A percentile compares a stretch with the other conserved stretches of the same genome.
These are phyloP conservation scores for Trichacis sp. DNA, from an alignment of 2,888 invertebrate genomes.

Conservation along the genomic window DNA sequence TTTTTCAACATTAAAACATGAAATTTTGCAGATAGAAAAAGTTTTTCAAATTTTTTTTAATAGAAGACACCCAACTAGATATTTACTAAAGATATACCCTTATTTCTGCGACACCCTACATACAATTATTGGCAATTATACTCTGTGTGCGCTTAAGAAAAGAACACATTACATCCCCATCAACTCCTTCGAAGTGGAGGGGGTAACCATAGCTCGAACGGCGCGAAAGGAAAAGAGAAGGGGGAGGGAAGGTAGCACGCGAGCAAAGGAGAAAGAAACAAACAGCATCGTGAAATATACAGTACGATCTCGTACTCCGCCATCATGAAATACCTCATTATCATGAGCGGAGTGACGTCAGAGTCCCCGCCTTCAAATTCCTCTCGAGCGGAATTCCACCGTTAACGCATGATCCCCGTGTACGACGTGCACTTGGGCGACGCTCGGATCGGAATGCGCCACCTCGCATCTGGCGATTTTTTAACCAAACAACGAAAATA, in stretches of 20 bases:
- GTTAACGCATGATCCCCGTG: conserved; percentile 66
- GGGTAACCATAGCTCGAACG: no score
- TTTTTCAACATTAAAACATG: no score
- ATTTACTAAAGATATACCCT: no score
- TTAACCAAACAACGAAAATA: not conserved
- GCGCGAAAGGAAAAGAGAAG: conserved; percentile 23
- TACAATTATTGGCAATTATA: no score
- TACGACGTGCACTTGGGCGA: no score
- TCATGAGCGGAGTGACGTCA: conserved; percentile 82
- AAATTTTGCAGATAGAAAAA: no score
- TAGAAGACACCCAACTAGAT: no score
- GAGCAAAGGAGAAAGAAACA: conserved; percentile 30
- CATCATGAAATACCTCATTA: conserved; percentile 89
- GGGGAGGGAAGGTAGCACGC: conserved; percentile 9
- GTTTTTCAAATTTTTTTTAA: no score
- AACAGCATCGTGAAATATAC: conserved; percentile 28
- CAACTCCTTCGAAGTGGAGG: conserved; percentile 16
- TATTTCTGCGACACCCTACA: no score
- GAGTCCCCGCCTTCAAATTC: conserved; percentile 74
- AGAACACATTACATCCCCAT: not conserved
- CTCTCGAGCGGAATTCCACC: conserved; percentile 71
- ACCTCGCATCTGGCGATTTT: no score
- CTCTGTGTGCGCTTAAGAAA: no score
- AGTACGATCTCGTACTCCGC: conserved; percentile 73
- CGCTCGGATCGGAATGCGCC: no score